phyloP scores from a whole-genome alignment of 2,888 invertebrate genomes.

The Ceraclea dissimilis region DNA sequence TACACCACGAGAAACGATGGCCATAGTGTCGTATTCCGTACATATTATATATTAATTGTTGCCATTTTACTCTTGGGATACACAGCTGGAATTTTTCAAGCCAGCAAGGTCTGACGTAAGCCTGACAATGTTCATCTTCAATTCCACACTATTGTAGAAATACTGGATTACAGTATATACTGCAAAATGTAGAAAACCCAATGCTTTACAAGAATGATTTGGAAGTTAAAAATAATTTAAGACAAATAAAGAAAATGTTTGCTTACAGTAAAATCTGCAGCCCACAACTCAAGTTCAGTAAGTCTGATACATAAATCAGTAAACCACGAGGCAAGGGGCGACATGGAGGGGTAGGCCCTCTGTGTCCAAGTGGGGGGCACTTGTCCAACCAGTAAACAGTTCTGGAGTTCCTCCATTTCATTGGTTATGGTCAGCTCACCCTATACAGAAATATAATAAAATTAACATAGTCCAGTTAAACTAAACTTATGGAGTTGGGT shows the following conservation, averaged over 20 bases:
- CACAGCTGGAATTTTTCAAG: not conserved
- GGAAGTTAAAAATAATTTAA: too few species aligned
- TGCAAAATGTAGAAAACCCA: too few species aligned
- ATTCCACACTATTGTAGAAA: too few species aligned
- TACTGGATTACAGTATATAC: too few species aligned
- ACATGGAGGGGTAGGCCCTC: slow-evolving; percentile 81
- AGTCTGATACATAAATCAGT: slow-evolving; percentile 74
- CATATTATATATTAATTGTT: not conserved
- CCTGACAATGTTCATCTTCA: too few species aligned
- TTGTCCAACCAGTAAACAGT: slow-evolving; percentile 78
- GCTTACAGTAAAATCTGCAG: slow-evolving; percentile 69
- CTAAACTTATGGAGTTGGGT: too few species aligned
- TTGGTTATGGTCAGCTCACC: slow-evolving; percentile 89
- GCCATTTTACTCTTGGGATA: not conserved
- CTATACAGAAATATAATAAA: slow-evolving; percentile 34
- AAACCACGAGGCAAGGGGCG: slow-evolving; percentile 80
- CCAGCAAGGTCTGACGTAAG: too few species aligned
- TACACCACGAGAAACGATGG: too few species aligned
- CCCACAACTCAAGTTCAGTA: slow-evolving; percentile 80
- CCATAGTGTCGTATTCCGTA: too few species aligned
- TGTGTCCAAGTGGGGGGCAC: slow-evolving; percentile 83
- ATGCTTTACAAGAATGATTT: too few species aligned
- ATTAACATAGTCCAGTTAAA: too few species aligned
- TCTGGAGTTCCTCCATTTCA: slow-evolving; percentile 84
- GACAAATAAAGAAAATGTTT: too few species aligned